phyloP scores from a whole-genome alignment of 2,113 vertebrate genomes.

The Calidris pugnax region DNA sequence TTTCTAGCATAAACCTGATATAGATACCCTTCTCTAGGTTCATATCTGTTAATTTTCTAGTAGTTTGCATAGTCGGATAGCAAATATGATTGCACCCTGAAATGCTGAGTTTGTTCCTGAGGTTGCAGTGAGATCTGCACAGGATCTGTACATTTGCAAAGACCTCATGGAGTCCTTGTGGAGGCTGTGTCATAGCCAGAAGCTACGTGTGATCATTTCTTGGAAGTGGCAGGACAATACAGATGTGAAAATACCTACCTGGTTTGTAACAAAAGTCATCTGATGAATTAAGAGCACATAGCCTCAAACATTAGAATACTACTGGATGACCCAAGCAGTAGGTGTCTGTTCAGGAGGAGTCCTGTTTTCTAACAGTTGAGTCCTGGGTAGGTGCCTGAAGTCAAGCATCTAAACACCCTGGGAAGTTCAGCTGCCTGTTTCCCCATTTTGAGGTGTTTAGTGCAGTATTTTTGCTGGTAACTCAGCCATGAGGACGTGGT shows the following conservation, averaged over 20 bases:
- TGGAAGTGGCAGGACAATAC: neutral
- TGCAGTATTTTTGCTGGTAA: neutral
- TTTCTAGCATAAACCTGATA: constrained; percentile 30
- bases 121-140: neutral
- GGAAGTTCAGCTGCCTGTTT: neutral
- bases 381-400: neutral
- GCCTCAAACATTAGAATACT: neutral
- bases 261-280: neutral
- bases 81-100: neutral
- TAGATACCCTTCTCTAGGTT: neutral
- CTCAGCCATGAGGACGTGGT: neutral
- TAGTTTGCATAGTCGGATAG: neutral
- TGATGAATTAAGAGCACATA: neutral
- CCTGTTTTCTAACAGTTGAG: neutral
- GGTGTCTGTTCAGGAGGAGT: neutral
- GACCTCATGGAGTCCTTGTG: neutral
- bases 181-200: neutral
- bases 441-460: neutral
- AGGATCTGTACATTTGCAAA: neutral
- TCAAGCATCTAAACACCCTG: neutral
- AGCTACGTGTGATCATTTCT: neutral
- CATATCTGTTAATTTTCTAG: neutral
- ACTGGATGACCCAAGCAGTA: neutral
- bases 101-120: neutral
- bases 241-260: neutral